phyloP scores from a whole-genome alignment of 2,888 invertebrate species.

The Lasioglossum vierecki region DNA sequence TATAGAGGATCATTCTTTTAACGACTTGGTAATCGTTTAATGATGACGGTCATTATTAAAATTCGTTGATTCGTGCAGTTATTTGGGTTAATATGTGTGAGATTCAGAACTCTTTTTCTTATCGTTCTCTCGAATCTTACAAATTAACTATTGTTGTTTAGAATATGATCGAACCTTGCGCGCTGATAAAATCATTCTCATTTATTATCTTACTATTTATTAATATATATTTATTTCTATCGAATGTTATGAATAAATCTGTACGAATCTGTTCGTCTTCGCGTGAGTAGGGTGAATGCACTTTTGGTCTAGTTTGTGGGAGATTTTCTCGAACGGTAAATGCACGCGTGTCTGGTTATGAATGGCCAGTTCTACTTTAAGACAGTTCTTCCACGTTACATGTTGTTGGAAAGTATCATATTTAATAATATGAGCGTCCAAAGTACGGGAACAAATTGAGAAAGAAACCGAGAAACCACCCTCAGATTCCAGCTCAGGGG shows the following conservation, averaged over 20 bases:
- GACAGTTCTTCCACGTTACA: not conserved
- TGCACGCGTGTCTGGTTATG: not conserved
- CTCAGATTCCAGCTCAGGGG: too few species aligned
- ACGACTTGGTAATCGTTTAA: conserved; percentile 2
- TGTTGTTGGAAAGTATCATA: too few species aligned
- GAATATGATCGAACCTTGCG: too few species aligned
- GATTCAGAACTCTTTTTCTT: not conserved
- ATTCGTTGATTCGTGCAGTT: not conserved
- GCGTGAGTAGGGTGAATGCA: not conserved
- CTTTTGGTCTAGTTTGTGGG: not conserved
- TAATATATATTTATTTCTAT: too few species aligned
- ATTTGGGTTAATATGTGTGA: not conserved
- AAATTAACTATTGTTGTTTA: too few species aligned
- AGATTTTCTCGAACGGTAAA: not conserved
- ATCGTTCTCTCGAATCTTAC: not conserved
- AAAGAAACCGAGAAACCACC: too few species aligned
- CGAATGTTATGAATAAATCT: not conserved
- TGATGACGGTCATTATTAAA: not conserved
- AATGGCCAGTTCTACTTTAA: conserved; percentile 3
- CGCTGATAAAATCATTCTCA: too few species aligned
- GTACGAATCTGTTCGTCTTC: not conserved
- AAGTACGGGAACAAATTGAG: too few species aligned
- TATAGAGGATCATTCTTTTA: not conserved
- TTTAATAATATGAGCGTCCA: too few species aligned
- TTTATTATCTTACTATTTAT: too few species aligned